Conservation (phyloP, 2,113 vertebrate species). For the Podarcis raffonei region DNA sequence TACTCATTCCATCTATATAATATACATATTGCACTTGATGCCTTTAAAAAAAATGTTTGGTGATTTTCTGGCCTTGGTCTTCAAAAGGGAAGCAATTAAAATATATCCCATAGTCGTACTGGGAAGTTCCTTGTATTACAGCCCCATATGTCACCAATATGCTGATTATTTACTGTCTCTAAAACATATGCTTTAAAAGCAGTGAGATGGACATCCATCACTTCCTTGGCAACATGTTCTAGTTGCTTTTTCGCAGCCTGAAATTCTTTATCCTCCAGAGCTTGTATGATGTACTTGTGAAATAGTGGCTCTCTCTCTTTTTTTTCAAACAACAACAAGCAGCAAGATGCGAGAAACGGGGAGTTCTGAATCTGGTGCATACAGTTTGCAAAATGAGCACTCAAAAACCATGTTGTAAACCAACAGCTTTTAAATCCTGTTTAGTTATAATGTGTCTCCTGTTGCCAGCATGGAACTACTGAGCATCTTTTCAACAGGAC, state of each 20-base stretch:
- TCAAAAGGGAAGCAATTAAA: slow-evolving; percentile 45
- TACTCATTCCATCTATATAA: too few relatives aligned
- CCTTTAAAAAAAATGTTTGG: slow-evolving; percentile 20
- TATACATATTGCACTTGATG: slow-evolving; percentile 21
- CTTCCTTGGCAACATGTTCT: neutral
- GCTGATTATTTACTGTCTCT: slow-evolving; percentile 24
- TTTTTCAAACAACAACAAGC: too few relatives aligned
- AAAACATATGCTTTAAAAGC: slow-evolving; percentile 14
- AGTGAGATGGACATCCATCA: neutral
- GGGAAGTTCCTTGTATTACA: slow-evolving; percentile 33
- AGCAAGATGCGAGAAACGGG: neutral
- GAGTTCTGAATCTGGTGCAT: too few relatives aligned
- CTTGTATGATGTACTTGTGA: neutral
- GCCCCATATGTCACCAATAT: slow-evolving; percentile 26
- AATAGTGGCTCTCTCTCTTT: too few relatives aligned
- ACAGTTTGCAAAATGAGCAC: neutral
- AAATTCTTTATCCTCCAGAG: neutral
- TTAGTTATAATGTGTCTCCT: neutral
- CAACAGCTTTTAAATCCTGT: neutral
- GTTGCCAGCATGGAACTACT: neutral
- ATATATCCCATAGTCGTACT: slow-evolving; percentile 32
- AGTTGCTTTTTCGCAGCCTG: neutral
- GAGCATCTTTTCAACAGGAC: neutral
- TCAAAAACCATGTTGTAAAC: neutral
- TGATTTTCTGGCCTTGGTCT: slow-evolving; percentile 45